Evolutionary conservation across 2,797 vertebrate genomes (phyloP), one percentile per base, ranked within the genome.

Genomic region (Eupleurogrammus muticus): DNA sequence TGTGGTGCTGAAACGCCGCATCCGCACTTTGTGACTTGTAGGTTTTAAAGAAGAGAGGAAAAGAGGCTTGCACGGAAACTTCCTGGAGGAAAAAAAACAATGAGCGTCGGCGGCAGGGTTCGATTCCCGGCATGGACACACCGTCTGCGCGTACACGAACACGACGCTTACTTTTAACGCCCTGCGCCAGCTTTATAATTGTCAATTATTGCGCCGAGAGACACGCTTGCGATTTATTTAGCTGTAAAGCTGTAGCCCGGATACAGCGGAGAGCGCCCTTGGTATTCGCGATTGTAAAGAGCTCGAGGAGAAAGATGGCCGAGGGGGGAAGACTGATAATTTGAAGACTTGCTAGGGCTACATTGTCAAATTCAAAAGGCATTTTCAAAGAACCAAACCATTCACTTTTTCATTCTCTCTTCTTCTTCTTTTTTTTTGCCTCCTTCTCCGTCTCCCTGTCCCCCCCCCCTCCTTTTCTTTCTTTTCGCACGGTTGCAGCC

Each of bases 331-430:
- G 82, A 84, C 79, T 81, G 91, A 92, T 92, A 92, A 93, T 92
- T 92, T 92, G 89, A 93, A 89, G 90, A 89, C 89, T 90, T 92
- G 91, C 93, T 92, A 94, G 90, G 85, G 90, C 85, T 90, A 93
- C 90, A 93, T 92, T 94, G 93, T 94, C 89, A 89, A 90, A 92
- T 89, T 93, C 88, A 90, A 93, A 94, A 92, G 89, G 87, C 90
- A 93, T 93, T 93, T 94, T 94, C 92, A 94, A 93, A 92, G 90
- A 93, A 84, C 71, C 90, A 88, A 90, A 90, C 89, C 86, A 91
- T 93, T 93, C 93, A 89, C 82, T 90, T 89, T 89, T 87, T 72
- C 54, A 60, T 83, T 87, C 77, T 90, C 70, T 69, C 61, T 65
- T 75, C 77, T 85, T 73, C 80, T 85, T 69, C 61, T 65, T 75